Percentiles rank a stretch among this genome's conserved stretches.
phyloP scores from a whole-genome alignment of 2,797 vertebrate genomes.

The Halcyon leucocephala region DNA sequence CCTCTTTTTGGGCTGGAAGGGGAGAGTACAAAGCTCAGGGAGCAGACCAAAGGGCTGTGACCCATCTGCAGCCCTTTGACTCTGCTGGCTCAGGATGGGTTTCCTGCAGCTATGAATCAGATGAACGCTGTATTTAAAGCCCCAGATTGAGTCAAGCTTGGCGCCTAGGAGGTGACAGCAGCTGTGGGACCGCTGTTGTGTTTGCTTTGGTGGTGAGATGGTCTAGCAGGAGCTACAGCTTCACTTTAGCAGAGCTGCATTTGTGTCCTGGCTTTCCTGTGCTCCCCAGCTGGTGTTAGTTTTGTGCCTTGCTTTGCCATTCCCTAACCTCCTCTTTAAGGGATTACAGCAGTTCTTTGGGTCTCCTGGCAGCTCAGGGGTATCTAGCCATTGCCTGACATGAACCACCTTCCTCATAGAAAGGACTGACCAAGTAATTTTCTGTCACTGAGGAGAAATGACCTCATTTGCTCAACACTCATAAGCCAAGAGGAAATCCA shows the following conservation, averaged over 20 bases:
- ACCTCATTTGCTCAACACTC: constrained; percentile 53
- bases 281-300: background rate
- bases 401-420: background rate
- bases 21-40: background rate
- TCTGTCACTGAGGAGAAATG: constrained; percentile 62
- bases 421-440: constrained; percentile 27
- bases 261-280: background rate
- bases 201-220: background rate
- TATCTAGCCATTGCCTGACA: background rate
- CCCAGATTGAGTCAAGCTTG: background rate
- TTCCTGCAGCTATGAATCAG: background rate
- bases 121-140: constrained; percentile 1
- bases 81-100: background rate
- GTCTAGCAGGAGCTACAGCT: background rate
- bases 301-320: background rate
- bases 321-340: background rate
- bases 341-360: background rate
- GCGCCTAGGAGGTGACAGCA: background rate
- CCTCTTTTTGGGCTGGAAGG: background rate
- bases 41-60: background rate
- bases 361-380: background rate
- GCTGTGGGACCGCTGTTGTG: background rate
- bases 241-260: background rate
- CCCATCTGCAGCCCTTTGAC: background rate
- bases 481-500: constrained; percentile 44